phyloP scores from a whole-genome alignment of 92 coral and sea anemone genomes.

The Phenganax stokvisi region DNA sequence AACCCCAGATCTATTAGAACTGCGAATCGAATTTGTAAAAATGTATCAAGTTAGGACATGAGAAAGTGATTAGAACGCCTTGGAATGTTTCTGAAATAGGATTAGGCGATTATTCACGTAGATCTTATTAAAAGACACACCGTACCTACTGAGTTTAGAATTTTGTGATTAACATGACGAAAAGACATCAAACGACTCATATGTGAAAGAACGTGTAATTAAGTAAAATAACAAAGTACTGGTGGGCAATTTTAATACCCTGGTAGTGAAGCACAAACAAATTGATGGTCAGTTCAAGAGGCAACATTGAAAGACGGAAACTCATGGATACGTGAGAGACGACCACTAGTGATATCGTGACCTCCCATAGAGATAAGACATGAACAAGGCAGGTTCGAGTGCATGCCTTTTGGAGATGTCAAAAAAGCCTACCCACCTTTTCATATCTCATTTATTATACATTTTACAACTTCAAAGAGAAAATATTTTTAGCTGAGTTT shows the following conservation, averaged over 20 bases:
- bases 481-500: not conserved
- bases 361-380: conserved; percentile 22
- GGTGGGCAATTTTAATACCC: conserved; percentile 12
- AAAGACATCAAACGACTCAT: conserved; percentile 26
- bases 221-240: conserved; percentile 32
- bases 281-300: conserved; percentile 13
- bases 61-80: not conserved
- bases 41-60: conserved; percentile 1
- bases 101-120: conserved; percentile 30
- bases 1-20: too few species aligned
- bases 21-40: not conserved
- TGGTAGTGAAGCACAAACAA: not conserved
- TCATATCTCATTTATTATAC: not conserved
- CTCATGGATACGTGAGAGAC: not conserved
- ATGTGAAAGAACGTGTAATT: conserved; percentile 31
- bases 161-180: conserved; percentile 22
- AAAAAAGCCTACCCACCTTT: not conserved
- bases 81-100: conserved; percentile 18
- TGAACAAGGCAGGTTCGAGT: not conserved
- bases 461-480: not conserved
- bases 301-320: not conserved
- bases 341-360: not conserved
- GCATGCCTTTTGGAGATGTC: too few species aligned
- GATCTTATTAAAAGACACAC: conserved; percentile 8
- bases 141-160: conserved; percentile 38